Evolutionary conservation across 2,797 vertebrate genomes (phyloP), one percentile per base, ranked within the genome.

Genomic region (Clarias platycephalus): DNA sequence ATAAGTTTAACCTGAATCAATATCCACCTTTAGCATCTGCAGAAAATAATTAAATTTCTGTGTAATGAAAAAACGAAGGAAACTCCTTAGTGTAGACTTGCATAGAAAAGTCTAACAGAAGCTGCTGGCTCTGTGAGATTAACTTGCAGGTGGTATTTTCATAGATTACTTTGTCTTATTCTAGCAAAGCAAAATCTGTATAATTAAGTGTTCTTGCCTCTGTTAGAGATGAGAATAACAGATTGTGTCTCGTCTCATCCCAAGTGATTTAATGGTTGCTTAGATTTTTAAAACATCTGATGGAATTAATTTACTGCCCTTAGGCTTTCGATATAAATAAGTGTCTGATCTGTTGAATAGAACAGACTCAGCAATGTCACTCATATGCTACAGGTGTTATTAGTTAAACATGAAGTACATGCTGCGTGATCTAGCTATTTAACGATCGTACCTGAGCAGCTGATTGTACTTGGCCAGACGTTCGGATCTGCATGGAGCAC

Each of bases 401-500:
- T 10, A 31, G 26, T 57, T 76, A 34, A 34, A 76, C 75, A 60
- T 77, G 4, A 62, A n/a, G 24, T 18, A 18, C n/a, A 40, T 64
- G 60, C 9, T 3, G 13, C 22, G 3, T 22, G 4, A 28, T 34
- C 20, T 22, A 12, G 40, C 1, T 53, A 5, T 53, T 1, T 13
- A n/a, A 62, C 5, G 0, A 22, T 1, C 31, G 5, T 64, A 98
- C 98, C 98, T 98, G 88, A 99, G 96, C 91, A 99, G 91, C 93
- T 99, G 98, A 93, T 99, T 99, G 93, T 99, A 99, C 93, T 99
- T 99, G 89, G 98, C 98, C 92, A 99, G 91, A 67, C 98, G 97
- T 94, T 99, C 98, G 1, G 98, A 99, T 90, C 97, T 93, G 94
- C 98, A 99, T 1, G 98, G 98, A 44, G 98, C 98, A 31, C 98